Base-by-base conservation (phyloP, 2,113 vertebrate genomes). In the Mormoops blainvillei region DNA sequence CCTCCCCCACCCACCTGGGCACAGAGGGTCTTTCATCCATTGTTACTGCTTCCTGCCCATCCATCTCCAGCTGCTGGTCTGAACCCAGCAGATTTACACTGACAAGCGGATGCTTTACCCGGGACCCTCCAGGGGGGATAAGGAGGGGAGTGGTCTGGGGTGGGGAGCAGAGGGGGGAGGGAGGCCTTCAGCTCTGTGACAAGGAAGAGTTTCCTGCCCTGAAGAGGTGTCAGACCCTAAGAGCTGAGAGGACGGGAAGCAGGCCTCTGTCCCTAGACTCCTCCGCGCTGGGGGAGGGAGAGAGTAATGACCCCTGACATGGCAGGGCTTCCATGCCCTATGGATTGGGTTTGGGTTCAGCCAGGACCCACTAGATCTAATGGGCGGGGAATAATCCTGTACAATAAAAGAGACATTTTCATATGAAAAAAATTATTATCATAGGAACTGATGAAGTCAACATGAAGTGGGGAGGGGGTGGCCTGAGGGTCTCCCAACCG, bases 1-100 rank as follows among this genome's bases (percentile, higher is more conserved):
- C 97, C 97, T 97, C 97, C 97, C 97, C 97, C 97, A 96, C 85
- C 96, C 97, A 98, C 97, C 97, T 98, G 97, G 97, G 97, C 91
- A 97, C 95, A 95, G 97, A 97, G 95, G 95, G 96, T 96, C 97
- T 97, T 97, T 98, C 97, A 97, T 97, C 97, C 97, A 97, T 98
- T 98, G 97, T 98, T 94, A 88, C 92, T n/a, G 96, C 93, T 98
- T 98, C 97, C 97, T 95, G 97, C 96, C 97, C 93, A 86, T 97
- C 91, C 90, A 82, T 93, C 97, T 97, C 97, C 95, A 97, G 97
- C 95, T 95, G 97, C 93, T 68, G 89, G 91, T 85, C 93, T 22
- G 95, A 94, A 56, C 94, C 87, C 95, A 61, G 85, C 85, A 71
- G 95, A 96, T 95, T 97, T 95, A 82, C 93, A 73, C 90, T 87